Base-by-base conservation (phyloP, 2,797 vertebrate species). In the Cirrhinus molitorella region DNA sequence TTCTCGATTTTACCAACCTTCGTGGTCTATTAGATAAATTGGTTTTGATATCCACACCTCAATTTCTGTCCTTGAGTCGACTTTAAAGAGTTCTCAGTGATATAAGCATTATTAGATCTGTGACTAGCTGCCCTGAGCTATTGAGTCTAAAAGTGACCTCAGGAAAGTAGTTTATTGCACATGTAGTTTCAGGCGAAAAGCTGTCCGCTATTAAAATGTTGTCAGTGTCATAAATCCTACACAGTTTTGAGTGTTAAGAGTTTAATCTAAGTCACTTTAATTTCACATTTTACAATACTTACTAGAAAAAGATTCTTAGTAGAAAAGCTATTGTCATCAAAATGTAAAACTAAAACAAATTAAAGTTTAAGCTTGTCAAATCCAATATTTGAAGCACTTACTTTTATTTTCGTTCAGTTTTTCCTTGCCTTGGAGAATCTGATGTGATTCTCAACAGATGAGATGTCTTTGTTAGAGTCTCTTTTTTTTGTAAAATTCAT, bases 181-280 rank as follows among this genome's bases (percentile, higher is more conserved):
- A 91, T 94, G 91, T 91, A 92, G 92, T 93, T 83, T 89, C 84
- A 91, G 87, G 87, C 88, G 86, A 92, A 45, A 86, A 84, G 82
- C 86, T 93, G 91, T 94, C 93, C 92, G 85, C 87, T 88, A 85
- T 59, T 45, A 45, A 70, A n/a, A 45, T 16, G 12, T 43, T 67
- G 10, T 43, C 4, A 67, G 40, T 12, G 0, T 40, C 11, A 67
- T 67, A 11, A 1, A 3, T 14, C 34, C 11, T 5, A 11, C 31
- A 37, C 63, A 34, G 63, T 37, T 34, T 65, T 19, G 28, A 34
- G 8, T 19, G 8, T 65, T n/a, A 9, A 21, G 34, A 67, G 65
- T 40, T 40, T 28, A 28, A 7, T n/a, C 21, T 55, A 1, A 55
- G 21, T 55, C 2, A n/a, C 7, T 31, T 31, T 28, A 34, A 34